Base-by-base conservation (phyloP, 2,888 invertebrate species). In the Agrochola lychnidis region DNA sequence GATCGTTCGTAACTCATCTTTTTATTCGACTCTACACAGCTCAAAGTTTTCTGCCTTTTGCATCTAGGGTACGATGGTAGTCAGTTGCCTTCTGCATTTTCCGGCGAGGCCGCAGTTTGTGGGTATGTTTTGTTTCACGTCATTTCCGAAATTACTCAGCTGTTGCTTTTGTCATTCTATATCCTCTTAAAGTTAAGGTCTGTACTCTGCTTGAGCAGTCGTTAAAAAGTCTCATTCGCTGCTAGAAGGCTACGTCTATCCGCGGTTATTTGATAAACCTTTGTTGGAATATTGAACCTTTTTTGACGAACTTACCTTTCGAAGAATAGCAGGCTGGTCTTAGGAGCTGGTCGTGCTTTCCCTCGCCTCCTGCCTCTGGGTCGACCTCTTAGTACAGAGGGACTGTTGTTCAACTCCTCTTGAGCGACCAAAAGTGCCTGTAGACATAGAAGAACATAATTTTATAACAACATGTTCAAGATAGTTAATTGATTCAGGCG, bases 371-470 rank as follows among this genome's bases (percentile, higher is more conserved):
- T 94, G 81, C 92, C 96, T 81, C 94, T 93, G 53, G 96, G 96
- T 64, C 96, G 85, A 3, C 96, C 96, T 84, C 93, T 90, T 45
- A 96, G 89, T n/a, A 94, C 90, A 30, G 94, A 93, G 66, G 94
- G 90, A 22, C 93, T 95, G 70, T 94, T 95, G 85, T 96, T 96
- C 16, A 96, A 88, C 79, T 95, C 96, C 61, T 96, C 96, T 90
- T 96, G 96, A 7, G 96, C 96, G 16, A 96, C 95, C 86, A 96
- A 93, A 48, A 96, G 83, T 25, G 95, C 96, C 96, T 96, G 88
- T 14, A 84, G 77, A 76, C 25, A 16, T 0, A 4, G 1, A 61
- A 19, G 19, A 63, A n/a, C 0, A 16, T 19, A 4, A 12, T 53
- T 12, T 42, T 56, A 2, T 5, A 16, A 36, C 5, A 53, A 5